Evolutionary conservation across 37 sponge, comb jelly and placozoan species (phyloP), one percentile per base, ranked within the genome.

Genomic region (Agelas oroides): DNA sequence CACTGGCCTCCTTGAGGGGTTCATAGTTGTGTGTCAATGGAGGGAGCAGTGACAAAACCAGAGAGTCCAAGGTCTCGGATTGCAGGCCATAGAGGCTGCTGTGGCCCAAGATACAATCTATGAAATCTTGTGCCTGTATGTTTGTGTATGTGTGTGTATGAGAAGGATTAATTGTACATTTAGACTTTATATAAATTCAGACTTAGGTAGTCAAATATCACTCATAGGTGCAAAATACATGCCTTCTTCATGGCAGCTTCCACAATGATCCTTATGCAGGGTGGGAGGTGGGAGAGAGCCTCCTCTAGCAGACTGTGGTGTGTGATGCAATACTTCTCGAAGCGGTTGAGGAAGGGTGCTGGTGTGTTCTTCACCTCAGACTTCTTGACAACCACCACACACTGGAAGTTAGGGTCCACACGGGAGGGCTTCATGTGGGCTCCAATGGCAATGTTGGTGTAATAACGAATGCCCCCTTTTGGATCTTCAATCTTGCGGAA

Each of bases 381-480:
- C 72, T 89, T 71, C 62, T 87, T 87, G 23, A 95, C 70, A n/a
- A 91, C 84, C 20, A 95, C 96, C 30, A 95, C 69, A 76, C 96
- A 95, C 81, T 89, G 90, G 60, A 95, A 95, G 36, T 80, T 77
- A 63, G 83, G 88, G 38, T 95, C 75, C 23, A 95, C 93, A 46
- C 90, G 37, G 64, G 87, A 95, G 11, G 93, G 93, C 59, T 86
- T 86, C 71, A 86, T 58, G 67, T 95, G 93, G 36, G 92, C 88
- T 17, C 96, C 96, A 76, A 92, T 95, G 52, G 93, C 96, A 75
- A 95, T 92, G 67, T 92, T 95, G 31, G 96, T 86, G 86, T 88
- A 95, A 54, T 83, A 90, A 6, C 90, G 76, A 39, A 88, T 67
- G 28, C 88, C 86, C 19, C 78, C 53, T 17, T 88, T 62, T 18